Conservation (phyloP, 2,113 vertebrate species). For the Cinclus mexicanus region DNA sequence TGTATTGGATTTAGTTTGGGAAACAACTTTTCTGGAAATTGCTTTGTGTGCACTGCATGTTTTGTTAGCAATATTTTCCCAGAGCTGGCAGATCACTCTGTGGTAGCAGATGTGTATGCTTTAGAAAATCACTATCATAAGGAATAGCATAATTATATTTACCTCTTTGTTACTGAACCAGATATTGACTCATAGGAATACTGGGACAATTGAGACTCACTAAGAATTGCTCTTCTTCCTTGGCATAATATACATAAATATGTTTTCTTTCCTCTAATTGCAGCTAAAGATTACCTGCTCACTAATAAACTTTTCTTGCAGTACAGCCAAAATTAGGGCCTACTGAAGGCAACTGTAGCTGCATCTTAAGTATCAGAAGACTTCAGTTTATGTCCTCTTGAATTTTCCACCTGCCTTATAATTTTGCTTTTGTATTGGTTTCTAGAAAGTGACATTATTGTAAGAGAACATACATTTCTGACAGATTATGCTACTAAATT, state of each 20-base stretch:
- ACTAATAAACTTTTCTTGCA: not conserved
- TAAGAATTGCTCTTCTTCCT: not conserved
- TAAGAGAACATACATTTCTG: not conserved
- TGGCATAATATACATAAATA: slow-evolving; percentile 12
- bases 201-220: slow-evolving; percentile 28
- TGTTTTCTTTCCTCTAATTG: slow-evolving; percentile 1
- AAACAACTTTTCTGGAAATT: slow-evolving; percentile 64
- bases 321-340: not conserved
- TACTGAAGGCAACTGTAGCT: not conserved
- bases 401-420: not conserved
- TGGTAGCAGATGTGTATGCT: slow-evolving; percentile 66
- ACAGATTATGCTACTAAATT: not conserved
- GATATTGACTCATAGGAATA: not conserved
- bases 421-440: not conserved
- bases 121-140: slow-evolving; percentile 69
- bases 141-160: slow-evolving; percentile 74
- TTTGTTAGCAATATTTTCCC: slow-evolving; percentile 69
- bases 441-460: not conserved
- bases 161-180: slow-evolving; percentile 51
- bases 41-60: slow-evolving; percentile 57
- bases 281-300: not conserved
- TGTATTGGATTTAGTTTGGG: slow-evolving; percentile 37
- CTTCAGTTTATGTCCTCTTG: not conserved
- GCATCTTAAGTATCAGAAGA: not conserved
- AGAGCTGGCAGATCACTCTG: slow-evolving; percentile 59